phyloP scores from a whole-genome alignment of 2,113 vertebrate genomes.

The Elgaria multicarinata region DNA sequence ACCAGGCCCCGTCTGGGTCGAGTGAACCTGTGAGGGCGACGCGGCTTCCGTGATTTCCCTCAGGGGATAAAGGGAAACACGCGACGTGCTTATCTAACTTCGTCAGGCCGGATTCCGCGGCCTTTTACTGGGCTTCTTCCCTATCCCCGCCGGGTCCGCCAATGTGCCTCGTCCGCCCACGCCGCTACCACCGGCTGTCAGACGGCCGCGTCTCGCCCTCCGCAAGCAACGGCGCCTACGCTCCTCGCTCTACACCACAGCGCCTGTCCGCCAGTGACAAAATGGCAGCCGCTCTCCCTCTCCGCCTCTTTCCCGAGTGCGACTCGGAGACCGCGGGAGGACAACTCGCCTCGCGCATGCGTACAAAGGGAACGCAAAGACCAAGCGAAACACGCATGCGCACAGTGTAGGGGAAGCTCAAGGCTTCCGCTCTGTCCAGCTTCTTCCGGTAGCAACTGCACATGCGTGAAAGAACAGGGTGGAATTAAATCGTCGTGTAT shows the following conservation, averaged over 20 bases:
- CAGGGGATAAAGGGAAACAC: not conserved
- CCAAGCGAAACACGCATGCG: not conserved
- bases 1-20: not conserved
- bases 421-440: not conserved
- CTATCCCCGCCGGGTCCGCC: not conserved
- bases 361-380: fast-evolving
- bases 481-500: no score
- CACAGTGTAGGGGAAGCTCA: no score
- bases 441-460: not conserved
- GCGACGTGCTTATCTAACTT: not conserved
- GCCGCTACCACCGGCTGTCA: not conserved
- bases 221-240: not conserved
- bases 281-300: not conserved
- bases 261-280: not conserved
- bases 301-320: not conserved
- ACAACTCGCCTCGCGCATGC: no score
- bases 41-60: not conserved
- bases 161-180: not conserved
- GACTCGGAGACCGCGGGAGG: not conserved
- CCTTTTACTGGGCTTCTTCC: not conserved
- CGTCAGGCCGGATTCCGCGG: not conserved
- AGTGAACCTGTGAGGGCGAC: not conserved
- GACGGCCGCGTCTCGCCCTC: not conserved
- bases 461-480: not conserved
- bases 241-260: not conserved